Evolutionary conservation across 2,888 invertebrate species (phyloP).

Genomic region (Trypoxylon attenuatum): DNA sequence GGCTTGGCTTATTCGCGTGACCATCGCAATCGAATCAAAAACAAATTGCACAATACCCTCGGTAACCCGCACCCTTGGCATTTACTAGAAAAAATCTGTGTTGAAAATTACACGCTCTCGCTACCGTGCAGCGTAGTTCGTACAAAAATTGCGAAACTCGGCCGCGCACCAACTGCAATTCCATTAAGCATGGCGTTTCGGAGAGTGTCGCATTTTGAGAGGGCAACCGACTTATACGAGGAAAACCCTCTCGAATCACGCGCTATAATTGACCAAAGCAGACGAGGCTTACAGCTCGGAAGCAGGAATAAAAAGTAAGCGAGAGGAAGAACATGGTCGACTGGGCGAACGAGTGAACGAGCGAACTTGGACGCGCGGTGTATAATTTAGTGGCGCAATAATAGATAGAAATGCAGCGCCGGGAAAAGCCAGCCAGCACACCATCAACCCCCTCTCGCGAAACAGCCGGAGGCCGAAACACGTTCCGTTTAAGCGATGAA

Average conservation of each 20-base stretch:
- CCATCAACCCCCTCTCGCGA: background rate
- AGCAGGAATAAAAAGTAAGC: background rate
- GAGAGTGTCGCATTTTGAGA: too few relatives aligned
- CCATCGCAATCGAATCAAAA: background rate
- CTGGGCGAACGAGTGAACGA: too few relatives aligned
- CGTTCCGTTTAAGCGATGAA: conserved; percentile 16
- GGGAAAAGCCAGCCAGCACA: background rate
- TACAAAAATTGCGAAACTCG: too few relatives aligned
- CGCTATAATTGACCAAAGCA: background rate
- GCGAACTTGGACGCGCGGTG: background rate
- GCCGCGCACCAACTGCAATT: too few relatives aligned
- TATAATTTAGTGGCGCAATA: conserved; percentile 13
- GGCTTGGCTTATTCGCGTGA: background rate
- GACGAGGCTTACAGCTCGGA: background rate
- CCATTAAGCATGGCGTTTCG: too few relatives aligned
- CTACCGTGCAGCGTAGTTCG: too few relatives aligned
- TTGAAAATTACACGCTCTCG: too few relatives aligned
- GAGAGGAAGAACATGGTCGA: background rate
- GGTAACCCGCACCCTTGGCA: too few relatives aligned
- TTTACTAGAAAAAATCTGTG: too few relatives aligned
- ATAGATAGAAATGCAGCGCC: conserved; percentile 13
- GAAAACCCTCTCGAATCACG: too few relatives aligned
- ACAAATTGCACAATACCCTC: background rate
- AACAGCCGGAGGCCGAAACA: background rate
- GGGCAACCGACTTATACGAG: too few relatives aligned